Percentiles rank a stretch among this genome's conserved stretches.
These are phyloP conservation scores for Mercenaria mercenaria DNA, from an alignment of 1,140 invertebrate genomes.

Conservation along the genomic window DNA sequence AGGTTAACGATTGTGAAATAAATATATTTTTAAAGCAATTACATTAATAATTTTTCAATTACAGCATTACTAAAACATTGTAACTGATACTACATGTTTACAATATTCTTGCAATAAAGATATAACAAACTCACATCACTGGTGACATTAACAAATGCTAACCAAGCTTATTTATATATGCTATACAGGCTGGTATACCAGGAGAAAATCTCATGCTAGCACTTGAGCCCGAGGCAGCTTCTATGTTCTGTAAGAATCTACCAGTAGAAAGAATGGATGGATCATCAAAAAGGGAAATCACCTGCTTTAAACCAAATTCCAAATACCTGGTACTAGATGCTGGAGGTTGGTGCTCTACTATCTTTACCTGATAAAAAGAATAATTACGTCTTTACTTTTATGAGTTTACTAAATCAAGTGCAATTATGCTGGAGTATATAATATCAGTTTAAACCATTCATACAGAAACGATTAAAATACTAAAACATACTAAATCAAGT, in stretches of 20 bases:
- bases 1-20: neutral
- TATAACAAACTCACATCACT: neutral
- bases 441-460: too few relatives aligned
- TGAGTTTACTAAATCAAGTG: too few relatives aligned
- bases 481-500: too few relatives aligned
- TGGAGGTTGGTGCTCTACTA: slow-evolving; percentile 1
- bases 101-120: neutral
- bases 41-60: neutral
- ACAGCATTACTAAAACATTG: neutral
- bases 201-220: neutral
- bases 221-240: slow-evolving; percentile 56
- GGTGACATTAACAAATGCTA: neutral
- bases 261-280: slow-evolving; percentile 22
- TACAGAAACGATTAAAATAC: too few relatives aligned
- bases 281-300: neutral
- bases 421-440: too few relatives aligned
- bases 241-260: slow-evolving; percentile 44
- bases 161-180: neutral
- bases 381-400: too few relatives aligned
- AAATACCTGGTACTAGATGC: slow-evolving; percentile 50
- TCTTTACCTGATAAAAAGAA: too few relatives aligned
- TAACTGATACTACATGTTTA: neutral
- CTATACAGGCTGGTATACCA: slow-evolving; percentile 39
- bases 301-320: neutral
- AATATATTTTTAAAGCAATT: neutral